A percentile compares a stretch with the other conserved stretches of the same genome.
phyloP scores from a whole-genome alignment of 53 echinoderm and acorn worm genomes.

The Antedon mediterranea region DNA sequence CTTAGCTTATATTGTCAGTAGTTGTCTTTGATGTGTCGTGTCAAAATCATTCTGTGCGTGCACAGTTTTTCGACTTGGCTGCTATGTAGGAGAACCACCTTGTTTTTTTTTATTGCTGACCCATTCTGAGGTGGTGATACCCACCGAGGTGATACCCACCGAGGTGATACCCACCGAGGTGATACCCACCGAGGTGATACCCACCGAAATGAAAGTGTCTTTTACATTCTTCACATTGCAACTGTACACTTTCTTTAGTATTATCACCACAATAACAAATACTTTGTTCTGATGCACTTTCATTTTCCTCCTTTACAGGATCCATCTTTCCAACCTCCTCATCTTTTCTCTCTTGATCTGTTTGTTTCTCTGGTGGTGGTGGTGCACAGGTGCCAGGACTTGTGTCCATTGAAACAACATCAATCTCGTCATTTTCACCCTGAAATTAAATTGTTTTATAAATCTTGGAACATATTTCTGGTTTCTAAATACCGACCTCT shows the following conservation, averaged over 20 bases:
- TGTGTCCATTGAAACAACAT: slow-evolving; percentile 87
- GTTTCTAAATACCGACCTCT: too few relatives aligned
- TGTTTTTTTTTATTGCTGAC: too few relatives aligned
- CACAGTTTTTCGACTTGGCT: too few relatives aligned
- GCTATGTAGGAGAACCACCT: too few relatives aligned
- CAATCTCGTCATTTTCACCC: slow-evolving; percentile 87
- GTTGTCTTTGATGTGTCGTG: too few relatives aligned
- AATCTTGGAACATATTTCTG: background rate
- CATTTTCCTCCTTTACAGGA: background rate
- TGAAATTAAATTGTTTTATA: slow-evolving; percentile 3
- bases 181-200: background rate
- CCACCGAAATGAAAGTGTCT: slow-evolving; percentile 73
- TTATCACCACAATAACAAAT: slow-evolving; percentile 61
- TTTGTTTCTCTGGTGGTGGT: background rate
- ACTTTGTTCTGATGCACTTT: slow-evolving; percentile 2
- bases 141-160: too few relatives aligned
- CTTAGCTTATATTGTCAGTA: too few relatives aligned
- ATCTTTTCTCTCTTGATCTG: background rate
- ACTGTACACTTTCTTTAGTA: slow-evolving; percentile 29
- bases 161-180: too few relatives aligned
- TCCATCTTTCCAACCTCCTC: background rate
- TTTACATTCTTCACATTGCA: slow-evolving; percentile 89
- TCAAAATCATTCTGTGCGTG: too few relatives aligned
- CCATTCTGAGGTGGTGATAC: too few relatives aligned
- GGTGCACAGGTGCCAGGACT: slow-evolving; percentile 11